A percentile compares a stretch with the other conserved stretches of the same genome.
These are phyloP conservation scores for Chelon labrosus DNA, from an alignment of 2,797 vertebrate species.

Conservation along the genomic window DNA sequence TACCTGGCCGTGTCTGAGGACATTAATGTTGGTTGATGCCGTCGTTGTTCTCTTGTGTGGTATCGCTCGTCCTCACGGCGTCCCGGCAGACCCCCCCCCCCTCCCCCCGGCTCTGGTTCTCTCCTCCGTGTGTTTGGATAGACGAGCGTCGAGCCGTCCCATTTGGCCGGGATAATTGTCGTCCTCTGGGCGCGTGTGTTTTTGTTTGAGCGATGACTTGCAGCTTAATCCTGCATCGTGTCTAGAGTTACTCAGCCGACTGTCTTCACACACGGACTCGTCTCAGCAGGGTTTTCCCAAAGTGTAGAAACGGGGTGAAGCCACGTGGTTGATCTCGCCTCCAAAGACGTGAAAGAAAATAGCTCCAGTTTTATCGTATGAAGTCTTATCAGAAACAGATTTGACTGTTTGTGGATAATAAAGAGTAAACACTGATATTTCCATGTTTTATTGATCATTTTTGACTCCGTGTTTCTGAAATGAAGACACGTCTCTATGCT, in stretches of 20 bases:
- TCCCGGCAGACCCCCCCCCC: too few species aligned
- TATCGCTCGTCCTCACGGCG: conserved; percentile 28
- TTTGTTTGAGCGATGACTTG: conserved; percentile 62
- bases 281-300: conserved; percentile 57
- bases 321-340: neutral
- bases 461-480: fast-evolving
- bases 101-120: conserved; percentile 13
- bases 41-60: conserved; percentile 7
- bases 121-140: conserved; percentile 44
- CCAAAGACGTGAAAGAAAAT: too few species aligned
- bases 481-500: neutral
- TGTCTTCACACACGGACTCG: conserved; percentile 17
- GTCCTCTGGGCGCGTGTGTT: conserved; percentile 32
- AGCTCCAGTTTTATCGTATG: too few species aligned
- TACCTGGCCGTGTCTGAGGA: conserved; percentile 34
- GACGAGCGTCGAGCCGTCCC: conserved; percentile 20
- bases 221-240: conserved; percentile 67
- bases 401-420: neutral
- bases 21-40: neutral
- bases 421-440: neutral
- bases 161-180: conserved; percentile 48
- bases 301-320: conserved; percentile 3
- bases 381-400: too few species aligned
- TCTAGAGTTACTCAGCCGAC: conserved; percentile 60
- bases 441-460: conserved; percentile 2